Conservation (phyloP, 2,113 vertebrate species). For the Semicossyphus pulcher region DNA sequence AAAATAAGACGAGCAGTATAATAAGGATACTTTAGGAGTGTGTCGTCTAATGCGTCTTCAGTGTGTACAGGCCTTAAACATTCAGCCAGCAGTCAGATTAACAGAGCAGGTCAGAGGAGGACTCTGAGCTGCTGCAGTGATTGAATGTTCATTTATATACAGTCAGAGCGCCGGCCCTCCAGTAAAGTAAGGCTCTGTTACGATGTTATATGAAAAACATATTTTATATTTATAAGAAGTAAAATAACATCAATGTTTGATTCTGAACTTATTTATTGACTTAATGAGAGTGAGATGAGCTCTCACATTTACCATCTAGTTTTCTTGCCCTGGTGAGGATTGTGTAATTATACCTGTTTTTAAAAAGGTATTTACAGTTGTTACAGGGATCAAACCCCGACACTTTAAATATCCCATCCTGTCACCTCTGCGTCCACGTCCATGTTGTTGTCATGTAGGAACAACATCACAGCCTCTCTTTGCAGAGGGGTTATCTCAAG, state of each 20-base stretch:
- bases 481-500: too few relatives aligned
- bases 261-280: too few relatives aligned
- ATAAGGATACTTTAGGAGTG: constrained; percentile 62
- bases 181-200: too few relatives aligned
- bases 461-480: constrained; percentile 56
- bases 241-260: too few relatives aligned
- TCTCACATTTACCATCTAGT: too few relatives aligned
- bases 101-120: constrained; percentile 46
- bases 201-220: too few relatives aligned
- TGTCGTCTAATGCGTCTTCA: constrained; percentile 45
- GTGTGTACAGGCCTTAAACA: constrained; percentile 36
- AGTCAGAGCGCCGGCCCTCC: too few relatives aligned
- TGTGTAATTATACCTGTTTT: too few relatives aligned
- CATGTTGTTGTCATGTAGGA: constrained; percentile 52
- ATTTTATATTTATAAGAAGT: too few relatives aligned
- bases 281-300: too few relatives aligned
- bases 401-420: constrained; percentile 9
- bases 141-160: constrained; percentile 27
- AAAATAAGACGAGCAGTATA: constrained; percentile 69
- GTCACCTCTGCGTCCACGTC: constrained; percentile 35
- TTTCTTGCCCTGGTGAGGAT: too few relatives aligned
- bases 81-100: constrained; percentile 49
- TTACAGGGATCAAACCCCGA: not conserved
- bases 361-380: too few relatives aligned
- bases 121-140: not conserved